Evolutionary conservation across 2,113 vertebrate species (phyloP), one percentile per base, ranked within the genome.

Genomic region (Peromyscus leucopus): DNA sequence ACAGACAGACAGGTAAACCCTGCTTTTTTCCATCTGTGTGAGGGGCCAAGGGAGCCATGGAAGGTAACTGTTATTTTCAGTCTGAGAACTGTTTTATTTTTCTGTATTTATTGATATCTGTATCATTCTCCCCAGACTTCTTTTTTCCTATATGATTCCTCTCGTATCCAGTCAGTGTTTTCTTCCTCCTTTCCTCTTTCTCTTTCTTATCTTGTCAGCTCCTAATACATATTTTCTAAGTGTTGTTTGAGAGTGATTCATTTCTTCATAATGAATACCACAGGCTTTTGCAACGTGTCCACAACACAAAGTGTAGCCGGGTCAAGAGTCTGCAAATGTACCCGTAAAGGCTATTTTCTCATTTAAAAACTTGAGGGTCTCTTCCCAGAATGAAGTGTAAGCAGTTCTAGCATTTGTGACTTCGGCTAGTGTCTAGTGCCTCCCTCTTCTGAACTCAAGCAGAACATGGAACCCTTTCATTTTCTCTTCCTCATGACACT

Each of bases 1-100:
- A 57, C 36, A n/a, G 36, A 15, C 0, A 0, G 76, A 95, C 61
- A 61, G 12, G 6, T 46, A 89, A 59, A 33, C 67, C 42, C 26
- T 75, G 0, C n/a, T 51, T 48, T 88, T 85, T 11, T n/a, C 51
- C 26, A 5, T 92, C 11, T 16, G 75, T 90, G 61, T 42, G 59
- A 82, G 9, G 2, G 36, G 16, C 26, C 51, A 74, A 90, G 90
- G 55, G 79, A 71, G 46, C 39, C 71, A 33, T 46, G 72, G 79
- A 39, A 31, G 36, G 88, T 17, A 85, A 22, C 78, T 63, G 59
- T 93, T 95, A 65, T 57, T 87, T 94, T 95, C 39, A 67, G 2
- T 65, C 28, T 71, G 46, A 82, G 33, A 95, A 67, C 51, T n/a
- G 7, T 3, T 16, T 65, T 67, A 46, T 31, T 33, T 90, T 65